Conservation (phyloP, 2,797 vertebrate genomes). For the Myotis daubentonii region DNA sequence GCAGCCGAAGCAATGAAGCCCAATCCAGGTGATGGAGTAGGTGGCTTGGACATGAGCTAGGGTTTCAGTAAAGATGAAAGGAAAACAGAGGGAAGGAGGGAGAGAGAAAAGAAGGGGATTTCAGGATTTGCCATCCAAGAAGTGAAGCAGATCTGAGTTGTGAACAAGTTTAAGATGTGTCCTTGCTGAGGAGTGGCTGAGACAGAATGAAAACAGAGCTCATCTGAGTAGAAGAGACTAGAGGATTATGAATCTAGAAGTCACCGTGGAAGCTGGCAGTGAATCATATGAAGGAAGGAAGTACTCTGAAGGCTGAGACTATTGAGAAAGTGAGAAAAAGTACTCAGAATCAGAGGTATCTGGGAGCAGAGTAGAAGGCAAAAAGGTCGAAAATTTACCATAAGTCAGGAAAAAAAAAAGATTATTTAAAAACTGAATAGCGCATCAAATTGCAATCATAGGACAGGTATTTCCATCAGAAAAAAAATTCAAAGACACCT, state of each 20-base stretch:
- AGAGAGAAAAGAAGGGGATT: not conserved
- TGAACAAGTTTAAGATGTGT: not conserved
- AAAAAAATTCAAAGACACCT: not conserved
- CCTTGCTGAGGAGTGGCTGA: not conserved
- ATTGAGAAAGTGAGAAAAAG: not conserved
- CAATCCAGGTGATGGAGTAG: not conserved
- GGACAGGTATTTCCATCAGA: not conserved
- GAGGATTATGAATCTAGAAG: not conserved
- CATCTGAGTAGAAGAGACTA: not conserved
- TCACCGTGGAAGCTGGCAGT: not conserved
- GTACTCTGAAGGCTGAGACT: not conserved
- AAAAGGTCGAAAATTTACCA: not conserved
- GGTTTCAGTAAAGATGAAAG: not conserved
- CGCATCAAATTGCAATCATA: not conserved
- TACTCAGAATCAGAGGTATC: not conserved
- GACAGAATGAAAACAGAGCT: not conserved
- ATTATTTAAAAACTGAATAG: not conserved
- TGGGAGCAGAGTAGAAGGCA: not conserved
- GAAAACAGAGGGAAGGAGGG: not conserved
- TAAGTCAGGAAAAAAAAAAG: not conserved
- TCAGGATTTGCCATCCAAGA: not conserved
- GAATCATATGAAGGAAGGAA: not conserved
- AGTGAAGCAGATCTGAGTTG: not conserved
- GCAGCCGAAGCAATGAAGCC: not conserved
- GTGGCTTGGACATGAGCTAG: not conserved